Percentiles rank a stretch among this genome's conserved stretches.
These are phyloP conservation scores for Aromia moschata DNA, from an alignment of 2,888 invertebrate species.

Conservation along the genomic window DNA sequence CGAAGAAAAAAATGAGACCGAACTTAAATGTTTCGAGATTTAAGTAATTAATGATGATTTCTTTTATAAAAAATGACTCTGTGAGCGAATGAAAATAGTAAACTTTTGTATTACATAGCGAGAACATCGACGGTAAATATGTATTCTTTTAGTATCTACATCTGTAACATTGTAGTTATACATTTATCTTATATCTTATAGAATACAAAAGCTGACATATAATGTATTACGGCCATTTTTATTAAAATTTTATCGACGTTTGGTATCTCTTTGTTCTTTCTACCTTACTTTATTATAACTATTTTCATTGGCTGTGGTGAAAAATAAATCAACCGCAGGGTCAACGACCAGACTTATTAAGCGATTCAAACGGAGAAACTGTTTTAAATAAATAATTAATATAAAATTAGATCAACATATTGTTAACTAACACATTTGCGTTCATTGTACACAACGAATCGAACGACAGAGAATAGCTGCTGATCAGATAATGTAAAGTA, in stretches of 20 bases:
- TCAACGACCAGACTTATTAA: not conserved
- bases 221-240: constrained; percentile 44
- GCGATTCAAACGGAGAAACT: not conserved
- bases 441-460: too few relatives aligned
- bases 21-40: constrained; percentile 18
- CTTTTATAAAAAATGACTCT: constrained; percentile 19
- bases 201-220: constrained; percentile 44
- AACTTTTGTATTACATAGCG: constrained; percentile 29
- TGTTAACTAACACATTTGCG: not conserved
- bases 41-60: constrained; percentile 21
- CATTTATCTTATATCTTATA: constrained; percentile 42
- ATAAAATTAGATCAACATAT: not conserved
- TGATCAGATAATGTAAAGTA: too few relatives aligned
- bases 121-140: constrained; percentile 32
- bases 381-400: not conserved
- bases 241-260: constrained; percentile 40
- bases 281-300: constrained; percentile 31
- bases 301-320: constrained; percentile 23
- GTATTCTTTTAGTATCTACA: constrained; percentile 39
- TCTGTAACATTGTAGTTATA: constrained; percentile 37
- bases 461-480: too few relatives aligned
- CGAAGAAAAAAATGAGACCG: constrained; percentile 16
- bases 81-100: constrained; percentile 3
- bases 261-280: constrained; percentile 42
- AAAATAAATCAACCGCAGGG: constrained; percentile 1